Conservation (phyloP, 2,888 invertebrate species). For the Itoplectis maculator region DNA sequence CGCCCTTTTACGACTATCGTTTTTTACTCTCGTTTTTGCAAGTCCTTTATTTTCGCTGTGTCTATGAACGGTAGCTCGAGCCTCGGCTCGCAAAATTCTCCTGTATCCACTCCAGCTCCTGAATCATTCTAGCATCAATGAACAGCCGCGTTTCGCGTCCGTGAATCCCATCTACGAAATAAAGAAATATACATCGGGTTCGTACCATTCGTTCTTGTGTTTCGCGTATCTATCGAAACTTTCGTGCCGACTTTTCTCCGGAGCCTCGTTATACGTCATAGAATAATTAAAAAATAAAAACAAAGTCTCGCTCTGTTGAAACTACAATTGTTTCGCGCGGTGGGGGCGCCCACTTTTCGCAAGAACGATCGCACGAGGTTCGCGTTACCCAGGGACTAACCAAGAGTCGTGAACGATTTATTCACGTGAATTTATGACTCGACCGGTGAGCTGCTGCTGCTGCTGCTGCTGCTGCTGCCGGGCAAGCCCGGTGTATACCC, state of each 20-base stretch:
- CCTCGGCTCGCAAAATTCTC: constrained; percentile 36
- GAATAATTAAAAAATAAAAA: constrained; percentile 12
- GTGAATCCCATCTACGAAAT: constrained; percentile 26
- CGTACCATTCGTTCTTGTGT: not conserved
- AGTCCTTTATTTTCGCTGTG: not conserved
- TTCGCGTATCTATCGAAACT: not conserved
- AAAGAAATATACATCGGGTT: constrained; percentile 14
- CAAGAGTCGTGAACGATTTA: constrained; percentile 65
- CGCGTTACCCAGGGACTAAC: constrained; percentile 60
- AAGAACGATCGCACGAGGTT: constrained; percentile 59
- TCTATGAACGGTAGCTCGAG: not conserved
- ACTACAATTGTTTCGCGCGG: constrained; percentile 63
- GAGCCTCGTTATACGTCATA: not conserved
- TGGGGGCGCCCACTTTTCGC: constrained; percentile 25
- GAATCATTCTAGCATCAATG: constrained; percentile 65
- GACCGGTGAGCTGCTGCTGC: constrained; percentile 20
- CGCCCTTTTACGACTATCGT: constrained; percentile 30
- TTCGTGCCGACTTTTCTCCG: not conserved
- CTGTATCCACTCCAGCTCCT: constrained; percentile 24
- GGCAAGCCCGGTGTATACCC: constrained; percentile 14
- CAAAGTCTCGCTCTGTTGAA: constrained; percentile 38
- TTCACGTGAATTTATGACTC: constrained; percentile 68
- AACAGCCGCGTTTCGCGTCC: constrained; percentile 24
- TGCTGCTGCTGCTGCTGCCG: not conserved
- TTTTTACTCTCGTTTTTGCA: not conserved